Base-by-base conservation (phyloP, 2,797 vertebrate species). In the Lindbergichthys nudifrons region DNA sequence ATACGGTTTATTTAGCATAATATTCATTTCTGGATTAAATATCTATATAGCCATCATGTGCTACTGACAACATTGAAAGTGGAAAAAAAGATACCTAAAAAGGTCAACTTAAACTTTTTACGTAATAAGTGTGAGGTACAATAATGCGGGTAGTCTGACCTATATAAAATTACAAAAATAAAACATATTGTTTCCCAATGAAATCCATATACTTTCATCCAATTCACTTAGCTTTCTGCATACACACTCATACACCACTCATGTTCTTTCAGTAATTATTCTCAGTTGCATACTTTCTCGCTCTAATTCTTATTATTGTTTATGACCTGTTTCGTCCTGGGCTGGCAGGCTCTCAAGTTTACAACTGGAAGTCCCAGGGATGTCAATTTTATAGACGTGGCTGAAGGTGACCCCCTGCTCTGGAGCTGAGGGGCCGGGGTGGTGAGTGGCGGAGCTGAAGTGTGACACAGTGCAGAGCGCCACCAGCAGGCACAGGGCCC, bases 341-440 rank as follows among this genome's bases (percentile, higher is more conserved):
- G 76, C 76, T 11, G 93, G 81, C 52, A 89, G 72, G 0, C 59
- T 73, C 69, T 95, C 91, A 1, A 95, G 77, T 74, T 95, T 95
- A 79, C 96, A 95, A 80, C 92, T 84, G 10, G 94, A 88, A 2
- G 90, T 92, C 3, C 88, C 90, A 0, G 95, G 92, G 69, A 96
- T 46, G 3, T 96, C 95, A 1, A 95, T 95, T 84, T 94, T 97
- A 82, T 97, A 98, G 78, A 96, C 93, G 13, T 97, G 96, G 86
- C 95, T 97, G 88, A 98, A 94, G 10, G 95, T 96, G 85, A 97
- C 89, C 81, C 89, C 95, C 62, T 95, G 94, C 54, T 94, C 94
- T 1, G 81, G 64, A 16, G 90, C 93, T 4, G 81, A 59, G 21
- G 85, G 19, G 48, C 82, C 90, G 7, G 23, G 75, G 10, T 54